Percentiles rank a stretch among this genome's conserved stretches.
Conservation (phyloP, 1,140 invertebrate genomes). For the Habropoda laboriosa region DNA sequence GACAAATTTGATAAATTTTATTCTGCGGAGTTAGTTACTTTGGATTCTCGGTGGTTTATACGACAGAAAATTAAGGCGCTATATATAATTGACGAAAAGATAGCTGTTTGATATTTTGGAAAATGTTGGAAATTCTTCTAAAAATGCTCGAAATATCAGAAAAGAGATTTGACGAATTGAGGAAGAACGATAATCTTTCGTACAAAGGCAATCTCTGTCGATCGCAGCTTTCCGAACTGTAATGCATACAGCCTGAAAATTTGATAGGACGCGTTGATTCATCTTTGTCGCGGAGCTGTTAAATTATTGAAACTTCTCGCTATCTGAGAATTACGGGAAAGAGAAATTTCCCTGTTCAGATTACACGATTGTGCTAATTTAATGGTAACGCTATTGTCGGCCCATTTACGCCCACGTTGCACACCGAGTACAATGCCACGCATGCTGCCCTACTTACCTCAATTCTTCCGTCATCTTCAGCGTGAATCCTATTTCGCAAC, state of each 20-base stretch:
- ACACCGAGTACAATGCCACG: conserved; percentile 48
- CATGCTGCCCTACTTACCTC: conserved; percentile 56
- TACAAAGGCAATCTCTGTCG: background rate
- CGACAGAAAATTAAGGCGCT: too few species aligned
- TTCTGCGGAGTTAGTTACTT: too few species aligned
- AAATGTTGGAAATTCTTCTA: too few species aligned
- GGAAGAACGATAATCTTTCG: too few species aligned
- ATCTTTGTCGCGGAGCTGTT: background rate
- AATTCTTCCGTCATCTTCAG: conserved; percentile 57
- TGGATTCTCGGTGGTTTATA: too few species aligned
- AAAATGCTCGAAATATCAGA: too few species aligned
- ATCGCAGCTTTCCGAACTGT: background rate
- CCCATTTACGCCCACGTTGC: conserved; percentile 57
- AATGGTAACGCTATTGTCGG: conserved; percentile 24
- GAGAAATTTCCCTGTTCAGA: conserved; percentile 21
- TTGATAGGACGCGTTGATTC: background rate
- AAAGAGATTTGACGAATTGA: too few species aligned
- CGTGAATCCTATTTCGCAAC: conserved; percentile 42
- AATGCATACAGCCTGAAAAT: conserved; percentile 18
- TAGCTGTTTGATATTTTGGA: too few species aligned
- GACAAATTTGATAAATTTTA: too few species aligned
- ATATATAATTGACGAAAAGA: too few species aligned
- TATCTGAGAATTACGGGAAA: conserved; percentile 20
- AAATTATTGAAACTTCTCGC: background rate
- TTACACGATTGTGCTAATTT: conserved; percentile 41